Conservation (phyloP, 2,888 invertebrate genomes). For the Ophion obscuratus region DNA sequence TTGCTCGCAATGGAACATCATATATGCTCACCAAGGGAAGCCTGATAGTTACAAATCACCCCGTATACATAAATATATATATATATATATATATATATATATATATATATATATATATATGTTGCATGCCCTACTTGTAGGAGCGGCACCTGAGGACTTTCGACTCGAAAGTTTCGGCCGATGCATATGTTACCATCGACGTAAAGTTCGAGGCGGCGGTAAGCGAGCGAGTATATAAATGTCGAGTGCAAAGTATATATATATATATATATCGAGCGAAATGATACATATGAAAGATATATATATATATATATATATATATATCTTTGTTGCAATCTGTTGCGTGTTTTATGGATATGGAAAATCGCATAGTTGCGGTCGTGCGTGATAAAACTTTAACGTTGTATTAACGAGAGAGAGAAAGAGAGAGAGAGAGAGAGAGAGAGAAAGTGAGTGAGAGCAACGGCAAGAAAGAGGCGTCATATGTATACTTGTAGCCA, state of each 20-base stretch:
- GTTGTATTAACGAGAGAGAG: constrained; percentile 1
- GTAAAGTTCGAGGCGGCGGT: constrained; percentile 23
- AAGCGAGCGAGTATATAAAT: background rate
- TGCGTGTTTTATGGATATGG: constrained; percentile 31
- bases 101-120: background rate
- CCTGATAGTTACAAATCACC: background rate
- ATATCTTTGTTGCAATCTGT: constrained; percentile 45
- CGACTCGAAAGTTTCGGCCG: constrained; percentile 1
- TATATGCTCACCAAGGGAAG: no score
- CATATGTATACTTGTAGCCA: background rate
- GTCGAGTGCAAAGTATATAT: constrained; percentile 18
- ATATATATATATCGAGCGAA: constrained; percentile 14
- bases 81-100: background rate
- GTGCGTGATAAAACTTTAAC: constrained; percentile 5
- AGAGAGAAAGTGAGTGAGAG: background rate
- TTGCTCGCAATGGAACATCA: no score
- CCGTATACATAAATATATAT: background rate
- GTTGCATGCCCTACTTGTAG: background rate
- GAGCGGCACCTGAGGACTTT: background rate
- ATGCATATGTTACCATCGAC: background rate
- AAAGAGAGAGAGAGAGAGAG: background rate
- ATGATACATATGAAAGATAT: no score
- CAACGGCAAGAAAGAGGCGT: background rate
- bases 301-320: constrained; percentile 26
- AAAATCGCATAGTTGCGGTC: constrained; percentile 8